Evolutionary conservation across 2,113 vertebrate genomes (phyloP).

Genomic region (Sclerurus mexicanus): DNA sequence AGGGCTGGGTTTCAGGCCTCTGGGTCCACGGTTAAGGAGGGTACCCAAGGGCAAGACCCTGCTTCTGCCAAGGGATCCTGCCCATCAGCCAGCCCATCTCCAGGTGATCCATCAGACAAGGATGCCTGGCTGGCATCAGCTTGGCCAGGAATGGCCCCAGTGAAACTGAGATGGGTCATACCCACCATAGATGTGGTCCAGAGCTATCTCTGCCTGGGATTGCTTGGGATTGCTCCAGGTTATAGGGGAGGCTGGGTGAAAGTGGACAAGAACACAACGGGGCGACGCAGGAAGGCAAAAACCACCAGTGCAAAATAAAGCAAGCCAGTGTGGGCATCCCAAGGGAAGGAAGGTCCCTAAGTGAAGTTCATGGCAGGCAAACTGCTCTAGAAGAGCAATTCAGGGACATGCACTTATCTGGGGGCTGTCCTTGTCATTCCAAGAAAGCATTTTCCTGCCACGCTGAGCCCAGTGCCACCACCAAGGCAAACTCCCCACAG

Average conservation of each 20-base stretch:
- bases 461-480: not conserved
- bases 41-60: not conserved
- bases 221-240: not conserved
- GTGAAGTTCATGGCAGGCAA: not conserved
- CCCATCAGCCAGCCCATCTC: not conserved
- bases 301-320: not conserved
- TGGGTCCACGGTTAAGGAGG: not conserved
- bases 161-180: not conserved
- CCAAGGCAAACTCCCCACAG: not conserved
- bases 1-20: not conserved
- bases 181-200: not conserved
- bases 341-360: not conserved
- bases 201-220: not conserved
- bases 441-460: not conserved
- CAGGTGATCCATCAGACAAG: not conserved
- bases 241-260: not conserved
- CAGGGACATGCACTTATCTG: not conserved
- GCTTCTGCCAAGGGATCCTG: not conserved
- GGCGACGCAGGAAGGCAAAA: not conserved
- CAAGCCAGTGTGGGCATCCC: not conserved
- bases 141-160: not conserved
- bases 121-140: not conserved
- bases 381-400: not conserved
- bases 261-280: rapidly evolving
- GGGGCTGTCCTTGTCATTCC: not conserved